phyloP scores from a whole-genome alignment of 2,888 invertebrate species.

The Nemurella pictetii region DNA sequence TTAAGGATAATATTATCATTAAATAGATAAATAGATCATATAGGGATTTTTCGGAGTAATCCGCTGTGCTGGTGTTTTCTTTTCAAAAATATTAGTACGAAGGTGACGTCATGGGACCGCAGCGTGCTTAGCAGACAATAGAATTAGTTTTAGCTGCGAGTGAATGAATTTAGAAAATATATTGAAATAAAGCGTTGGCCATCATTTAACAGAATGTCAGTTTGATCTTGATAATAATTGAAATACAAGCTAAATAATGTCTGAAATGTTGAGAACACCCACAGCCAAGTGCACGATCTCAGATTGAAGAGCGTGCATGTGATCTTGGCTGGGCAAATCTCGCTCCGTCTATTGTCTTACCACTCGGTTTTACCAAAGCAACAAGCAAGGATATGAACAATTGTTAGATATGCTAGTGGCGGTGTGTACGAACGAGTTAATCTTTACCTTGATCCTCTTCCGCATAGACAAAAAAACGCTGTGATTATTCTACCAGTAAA shows the following conservation, averaged over 20 bases:
- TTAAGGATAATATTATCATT: too few species aligned
- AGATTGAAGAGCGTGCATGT: background rate
- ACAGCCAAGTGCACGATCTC: background rate
- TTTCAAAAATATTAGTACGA: too few species aligned
- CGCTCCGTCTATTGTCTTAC: background rate
- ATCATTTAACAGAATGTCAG: background rate
- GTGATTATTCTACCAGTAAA: background rate
- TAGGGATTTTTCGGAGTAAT: too few species aligned
- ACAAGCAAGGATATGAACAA: too few species aligned
- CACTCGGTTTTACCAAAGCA: background rate
- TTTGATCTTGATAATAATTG: background rate
- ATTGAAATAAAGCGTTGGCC: background rate
- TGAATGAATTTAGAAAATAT: background rate
- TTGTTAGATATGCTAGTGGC: too few species aligned
- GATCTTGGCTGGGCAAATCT: background rate
- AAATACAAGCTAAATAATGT: background rate
- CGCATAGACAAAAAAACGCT: background rate
- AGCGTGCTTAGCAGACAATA: too few species aligned
- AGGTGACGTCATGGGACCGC: too few species aligned
- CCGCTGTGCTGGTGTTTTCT: too few species aligned
- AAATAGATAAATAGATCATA: too few species aligned
- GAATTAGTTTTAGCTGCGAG: background rate
- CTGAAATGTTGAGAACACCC: background rate
- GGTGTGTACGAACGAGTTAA: background rate
- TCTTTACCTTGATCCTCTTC: background rate